These are phyloP conservation scores for Craterocephalus amniculus DNA, from an alignment of 2,797 vertebrate species.

Conservation along the genomic window DNA sequence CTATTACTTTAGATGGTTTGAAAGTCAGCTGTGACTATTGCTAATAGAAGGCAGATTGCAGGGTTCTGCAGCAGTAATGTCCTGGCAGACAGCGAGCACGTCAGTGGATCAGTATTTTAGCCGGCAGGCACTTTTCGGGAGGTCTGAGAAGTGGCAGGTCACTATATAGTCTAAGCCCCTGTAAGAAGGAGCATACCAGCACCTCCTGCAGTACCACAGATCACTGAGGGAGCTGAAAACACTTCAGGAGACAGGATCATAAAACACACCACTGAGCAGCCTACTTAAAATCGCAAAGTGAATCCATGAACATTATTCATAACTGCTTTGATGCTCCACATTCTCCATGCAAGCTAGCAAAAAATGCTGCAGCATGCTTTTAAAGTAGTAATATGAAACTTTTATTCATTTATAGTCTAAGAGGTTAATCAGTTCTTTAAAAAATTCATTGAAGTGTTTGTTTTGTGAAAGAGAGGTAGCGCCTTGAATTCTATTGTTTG, in stretches of 20 bases:
- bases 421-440: constrained; percentile 50
- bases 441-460: constrained; percentile 50
- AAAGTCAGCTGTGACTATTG: constrained; percentile 55
- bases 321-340: constrained; percentile 37
- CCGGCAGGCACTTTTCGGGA: constrained; percentile 71
- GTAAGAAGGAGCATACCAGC: constrained; percentile 73
- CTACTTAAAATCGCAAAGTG: constrained; percentile 47
- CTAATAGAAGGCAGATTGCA: constrained; percentile 77
- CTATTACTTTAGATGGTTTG: constrained; percentile 55
- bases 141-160: constrained; percentile 77
- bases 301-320: constrained; percentile 57
- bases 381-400: constrained; percentile 17
- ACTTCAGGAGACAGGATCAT: constrained; percentile 52
- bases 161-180: constrained; percentile 69
- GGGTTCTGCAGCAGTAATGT: constrained; percentile 65
- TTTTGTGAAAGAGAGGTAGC: constrained; percentile 57
- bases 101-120: constrained; percentile 65
- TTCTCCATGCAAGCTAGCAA: constrained; percentile 17
- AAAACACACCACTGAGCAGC: constrained; percentile 58
- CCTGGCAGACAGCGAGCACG: constrained; percentile 69
- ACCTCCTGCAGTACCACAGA: constrained; percentile 66
- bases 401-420: constrained; percentile 29
- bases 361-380: constrained; percentile 15
- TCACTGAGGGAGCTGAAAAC: constrained; percentile 60
- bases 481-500: constrained; percentile 72